Evolutionary conservation across 2,113 vertebrate genomes (phyloP).

Genomic region (Mugil cephalus): DNA sequence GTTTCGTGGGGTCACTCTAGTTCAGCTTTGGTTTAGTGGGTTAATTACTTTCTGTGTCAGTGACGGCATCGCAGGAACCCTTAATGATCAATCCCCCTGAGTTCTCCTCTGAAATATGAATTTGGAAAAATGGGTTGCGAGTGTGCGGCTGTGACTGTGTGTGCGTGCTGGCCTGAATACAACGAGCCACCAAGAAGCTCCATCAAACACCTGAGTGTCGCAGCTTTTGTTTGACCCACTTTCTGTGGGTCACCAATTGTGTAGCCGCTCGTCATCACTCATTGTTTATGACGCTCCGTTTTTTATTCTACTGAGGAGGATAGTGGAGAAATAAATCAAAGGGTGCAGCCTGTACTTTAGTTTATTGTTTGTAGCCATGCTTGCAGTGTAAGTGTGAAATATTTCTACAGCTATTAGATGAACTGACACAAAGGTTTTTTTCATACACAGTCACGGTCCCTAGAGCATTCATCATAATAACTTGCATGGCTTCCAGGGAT

Average conservation of each 20-base stretch:
- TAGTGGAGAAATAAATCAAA: not conserved
- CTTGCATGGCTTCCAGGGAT: not conserved
- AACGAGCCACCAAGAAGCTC: constrained; percentile 50
- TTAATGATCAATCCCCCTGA: constrained; percentile 57
- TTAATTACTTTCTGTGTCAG: constrained; percentile 36
- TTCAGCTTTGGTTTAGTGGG: constrained; percentile 39
- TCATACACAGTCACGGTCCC: too few species aligned
- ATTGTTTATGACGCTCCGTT: not conserved
- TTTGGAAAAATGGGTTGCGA: constrained; percentile 64
- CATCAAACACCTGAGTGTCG: constrained; percentile 63
- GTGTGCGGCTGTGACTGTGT: constrained; percentile 36
- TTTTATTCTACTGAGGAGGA: not conserved
- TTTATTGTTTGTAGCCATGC: not conserved
- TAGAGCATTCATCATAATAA: too few species aligned
- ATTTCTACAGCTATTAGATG: not conserved
- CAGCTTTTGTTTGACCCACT: constrained; percentile 59
- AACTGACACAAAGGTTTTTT: too few species aligned
- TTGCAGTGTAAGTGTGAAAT: not conserved
- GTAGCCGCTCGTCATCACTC: not conserved
- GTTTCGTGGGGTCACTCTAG: constrained; percentile 24
- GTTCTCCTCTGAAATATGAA: constrained; percentile 54
- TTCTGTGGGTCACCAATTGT: constrained; percentile 25
- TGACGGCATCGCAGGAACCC: constrained; percentile 21
- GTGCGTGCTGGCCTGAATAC: constrained; percentile 67
- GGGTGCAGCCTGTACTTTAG: not conserved